A percentile compares a stretch with the other conserved stretches of the same genome.
Evolutionary conservation across 2,888 invertebrate species (phyloP).

Genomic region (Caenorhabditis sp.): DNA sequence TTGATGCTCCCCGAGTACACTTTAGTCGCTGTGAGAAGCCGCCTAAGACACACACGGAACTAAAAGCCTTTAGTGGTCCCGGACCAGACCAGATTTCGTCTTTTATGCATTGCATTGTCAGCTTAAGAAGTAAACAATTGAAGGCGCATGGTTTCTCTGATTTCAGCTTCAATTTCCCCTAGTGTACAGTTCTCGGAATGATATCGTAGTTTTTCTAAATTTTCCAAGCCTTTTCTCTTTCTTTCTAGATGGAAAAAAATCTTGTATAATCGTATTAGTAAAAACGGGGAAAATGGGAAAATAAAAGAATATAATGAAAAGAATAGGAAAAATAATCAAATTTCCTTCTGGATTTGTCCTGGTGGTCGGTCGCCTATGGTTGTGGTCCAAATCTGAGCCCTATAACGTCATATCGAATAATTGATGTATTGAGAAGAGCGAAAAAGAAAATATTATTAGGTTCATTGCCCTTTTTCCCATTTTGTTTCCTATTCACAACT

Average conservation of each 20-base stretch:
- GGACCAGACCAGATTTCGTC: neutral
- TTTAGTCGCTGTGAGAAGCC: slow-evolving; percentile 4
- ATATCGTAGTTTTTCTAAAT: no score
- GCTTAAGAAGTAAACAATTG: neutral
- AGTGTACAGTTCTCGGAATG: no score
- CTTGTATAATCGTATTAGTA: no score
- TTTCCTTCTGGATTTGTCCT: neutral
- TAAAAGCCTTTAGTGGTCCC: neutral
- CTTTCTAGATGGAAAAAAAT: no score
- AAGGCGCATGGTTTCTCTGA: neutral
- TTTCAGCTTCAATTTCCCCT: no score
- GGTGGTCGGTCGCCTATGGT: no score
- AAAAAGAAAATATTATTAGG: neutral
- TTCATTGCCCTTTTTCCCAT: neutral
- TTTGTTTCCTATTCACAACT: neutral
- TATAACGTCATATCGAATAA: no score
- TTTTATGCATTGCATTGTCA: slow-evolving; percentile 4
- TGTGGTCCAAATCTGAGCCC: no score
- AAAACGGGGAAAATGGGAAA: neutral
- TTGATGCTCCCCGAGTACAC: slow-evolving; percentile 12
- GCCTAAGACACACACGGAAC: slow-evolving; percentile 15
- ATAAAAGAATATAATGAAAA: neutral
- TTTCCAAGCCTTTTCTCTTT: no score
- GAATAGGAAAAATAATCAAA: neutral
- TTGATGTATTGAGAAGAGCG: no score